Conservation (phyloP, 2,797 vertebrate genomes). For the Acipenser oxyrinchus region DNA sequence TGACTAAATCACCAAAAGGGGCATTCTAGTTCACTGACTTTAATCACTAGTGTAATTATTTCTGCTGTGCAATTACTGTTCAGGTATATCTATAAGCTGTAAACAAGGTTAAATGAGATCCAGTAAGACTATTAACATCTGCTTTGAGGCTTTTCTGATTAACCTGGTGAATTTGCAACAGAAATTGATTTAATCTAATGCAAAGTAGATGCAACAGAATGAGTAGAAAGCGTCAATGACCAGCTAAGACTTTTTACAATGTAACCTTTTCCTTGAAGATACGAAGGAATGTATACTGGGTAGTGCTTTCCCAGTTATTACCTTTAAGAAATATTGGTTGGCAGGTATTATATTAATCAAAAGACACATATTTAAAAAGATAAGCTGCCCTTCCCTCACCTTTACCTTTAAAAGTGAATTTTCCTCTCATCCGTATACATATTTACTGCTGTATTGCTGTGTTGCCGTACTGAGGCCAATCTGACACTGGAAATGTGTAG, state of each 20-base stretch:
- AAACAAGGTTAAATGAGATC: background rate
- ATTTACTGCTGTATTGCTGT: too few species aligned
- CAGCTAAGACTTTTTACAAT: background rate
- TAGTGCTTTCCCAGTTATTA: too few species aligned
- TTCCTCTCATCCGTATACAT: too few species aligned
- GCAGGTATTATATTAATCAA: too few species aligned
- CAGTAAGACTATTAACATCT: constrained; percentile 1
- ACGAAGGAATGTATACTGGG: too few species aligned
- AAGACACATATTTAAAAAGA: too few species aligned
- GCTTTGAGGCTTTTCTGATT: background rate
- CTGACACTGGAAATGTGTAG: too few species aligned
- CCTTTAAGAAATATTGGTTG: too few species aligned
- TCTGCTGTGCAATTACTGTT: background rate
- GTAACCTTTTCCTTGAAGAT: too few species aligned
- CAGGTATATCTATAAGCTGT: background rate
- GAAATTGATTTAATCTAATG: background rate
- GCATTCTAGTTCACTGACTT: background rate
- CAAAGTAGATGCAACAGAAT: background rate
- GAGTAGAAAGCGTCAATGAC: background rate
- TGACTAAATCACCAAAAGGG: background rate
- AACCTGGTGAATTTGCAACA: background rate
- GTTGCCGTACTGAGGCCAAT: too few species aligned
- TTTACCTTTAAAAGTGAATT: too few species aligned
- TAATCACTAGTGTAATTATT: background rate
- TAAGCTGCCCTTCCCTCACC: too few species aligned